Evolutionary conservation across 2,113 vertebrate species (phyloP), one percentile per base, ranked within the genome.

Genomic region (Anguilla japonica): DNA sequence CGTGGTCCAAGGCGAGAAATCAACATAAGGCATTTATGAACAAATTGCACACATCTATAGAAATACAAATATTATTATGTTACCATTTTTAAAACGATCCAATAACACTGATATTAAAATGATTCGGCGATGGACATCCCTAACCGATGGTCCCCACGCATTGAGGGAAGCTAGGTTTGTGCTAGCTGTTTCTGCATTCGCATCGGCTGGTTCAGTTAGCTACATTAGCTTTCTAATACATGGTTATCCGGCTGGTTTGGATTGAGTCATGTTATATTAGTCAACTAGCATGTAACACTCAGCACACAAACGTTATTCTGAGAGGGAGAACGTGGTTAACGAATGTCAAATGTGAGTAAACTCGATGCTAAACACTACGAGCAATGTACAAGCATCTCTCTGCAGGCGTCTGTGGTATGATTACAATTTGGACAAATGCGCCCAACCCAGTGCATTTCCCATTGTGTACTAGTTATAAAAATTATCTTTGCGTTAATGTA

Each of bases 361-460:
- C 18, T 67, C 60, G 60, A 20, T 67, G 50, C 50, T 53, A 53
- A 53, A 53, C 11, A 53, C 50, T 53, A 9, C 50, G 11, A 53
- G 60, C 60, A 8, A 26, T 20, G 18, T 26, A 26, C 71, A 75
- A 29, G 71, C 71, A 75, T 75, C 71, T 67, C 71, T 75, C 71
- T 34, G 71, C 26, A 75, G n/a, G n/a, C 71, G 13, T 71, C 40
- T 41, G 41, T 67, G 83, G 22, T 34, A 71, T 46, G 83, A n/a
- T 20, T 3, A 43, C 81, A 81, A 43, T 81, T 85, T 50, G 71
- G 71, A 20, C 39, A 53, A 50, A 84, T 41, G 84, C 71, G 71
- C 84, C 75, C 29, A 39, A 79, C 84, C 84, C 71, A 85, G 57
- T 56, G 16, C 75, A 85, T 26, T 79, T 41, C 84, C 20, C 43